Evolutionary conservation across 2,888 invertebrate genomes (phyloP), one percentile per base, ranked within the genome.

Genomic region (Caenorhabditis uteleia): DNA sequence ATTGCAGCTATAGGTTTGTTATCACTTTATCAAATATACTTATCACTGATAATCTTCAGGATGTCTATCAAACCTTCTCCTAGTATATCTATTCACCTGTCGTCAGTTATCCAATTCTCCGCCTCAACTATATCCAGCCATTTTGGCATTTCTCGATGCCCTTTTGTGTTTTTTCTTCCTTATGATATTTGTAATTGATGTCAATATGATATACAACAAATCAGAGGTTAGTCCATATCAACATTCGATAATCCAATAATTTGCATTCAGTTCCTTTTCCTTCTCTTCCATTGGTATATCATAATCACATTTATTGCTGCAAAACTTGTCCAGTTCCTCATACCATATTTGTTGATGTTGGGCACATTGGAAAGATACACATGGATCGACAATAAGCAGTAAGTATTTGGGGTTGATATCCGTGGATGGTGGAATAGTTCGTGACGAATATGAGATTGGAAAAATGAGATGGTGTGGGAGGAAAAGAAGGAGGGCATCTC

Each of bases 111-210:
- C 70, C 21, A 74, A 72, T 49, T 59, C 72, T 7, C 74, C 77
- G 20, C 72, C 77, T 2, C 75, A 75, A 26, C 45, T 78, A 8
- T 78, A 77, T 51, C 76, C 76, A 21, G 72, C 77, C 4, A 59
- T 71, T 43, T 50, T 78, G 23, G 61, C 73, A 6, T 42, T 78
- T 31, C 36, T 78, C n/a, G 78, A 78, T 40, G 49, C 62, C 0
- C 51, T 70, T 10, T 57, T 78, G 21, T 78, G 78, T 40, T 56
- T 65, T 26, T 59, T 71, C 42, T 78, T 77, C 50, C 40, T 78
- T 2, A 55, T 78, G 47, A 57, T 77, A 6, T 78, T 77, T 43
- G 77, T 75, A 12, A 68, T 78, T 25, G 78, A 78, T 48, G 75
- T 74, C 12, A 59, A 64, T 38, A 72, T 72, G 72, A 68, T 70